Conservation (phyloP, 2,888 invertebrate genomes). For the Encarsia formosa region DNA sequence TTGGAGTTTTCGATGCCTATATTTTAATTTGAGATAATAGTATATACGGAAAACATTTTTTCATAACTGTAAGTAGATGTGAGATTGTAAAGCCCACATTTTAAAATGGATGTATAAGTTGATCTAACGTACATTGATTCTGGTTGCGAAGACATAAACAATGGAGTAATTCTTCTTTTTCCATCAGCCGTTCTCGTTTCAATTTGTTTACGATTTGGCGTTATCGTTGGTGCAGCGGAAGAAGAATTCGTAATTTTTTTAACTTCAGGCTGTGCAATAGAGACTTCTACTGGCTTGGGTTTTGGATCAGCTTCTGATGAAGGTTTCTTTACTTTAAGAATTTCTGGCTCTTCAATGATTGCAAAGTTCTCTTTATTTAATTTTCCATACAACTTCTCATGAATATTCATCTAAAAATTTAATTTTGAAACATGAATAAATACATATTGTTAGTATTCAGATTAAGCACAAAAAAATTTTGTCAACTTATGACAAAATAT, state of each 20-base stretch:
- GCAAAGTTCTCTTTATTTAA: constrained; percentile 59
- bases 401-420: constrained; percentile 52
- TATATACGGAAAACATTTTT: too few relatives aligned
- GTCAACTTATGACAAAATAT: too few relatives aligned
- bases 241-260: constrained; percentile 31
- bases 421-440: background rate
- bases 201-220: constrained; percentile 83
- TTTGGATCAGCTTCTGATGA: constrained; percentile 34
- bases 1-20: too few relatives aligned
- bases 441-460: background rate
- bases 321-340: constrained; percentile 46
- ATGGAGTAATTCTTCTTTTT: constrained; percentile 91
- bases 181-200: constrained; percentile 94
- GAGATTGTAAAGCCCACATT: too few relatives aligned
- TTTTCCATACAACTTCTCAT: constrained; percentile 87
- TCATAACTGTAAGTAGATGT: too few relatives aligned
- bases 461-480: background rate
- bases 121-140: constrained; percentile 58
- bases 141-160: constrained; percentile 76
- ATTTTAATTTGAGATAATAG: too few relatives aligned
- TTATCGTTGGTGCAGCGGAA: constrained; percentile 51
- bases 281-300: constrained; percentile 31
- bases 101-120: background rate
- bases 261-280: constrained; percentile 25
- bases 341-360: constrained; percentile 67